phyloP scores from a whole-genome alignment of 2,888 invertebrate species.

The Thymelicus lineola region DNA sequence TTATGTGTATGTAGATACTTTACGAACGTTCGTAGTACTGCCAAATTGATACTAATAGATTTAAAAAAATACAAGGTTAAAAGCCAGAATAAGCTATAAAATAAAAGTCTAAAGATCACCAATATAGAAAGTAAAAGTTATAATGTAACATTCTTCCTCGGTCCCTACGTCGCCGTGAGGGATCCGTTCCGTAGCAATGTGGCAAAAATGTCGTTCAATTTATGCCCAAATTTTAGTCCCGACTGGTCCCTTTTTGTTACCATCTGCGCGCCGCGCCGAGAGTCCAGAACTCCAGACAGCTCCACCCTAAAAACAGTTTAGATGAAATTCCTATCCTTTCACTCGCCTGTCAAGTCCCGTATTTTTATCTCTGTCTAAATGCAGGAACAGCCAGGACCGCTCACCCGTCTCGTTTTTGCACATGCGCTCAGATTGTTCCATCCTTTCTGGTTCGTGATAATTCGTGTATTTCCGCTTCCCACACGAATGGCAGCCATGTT shows the following conservation, averaged over 20 bases:
- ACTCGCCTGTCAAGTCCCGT: slow-evolving; percentile 69
- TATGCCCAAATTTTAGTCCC: slow-evolving; percentile 79
- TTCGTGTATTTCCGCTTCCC: slow-evolving; percentile 84
- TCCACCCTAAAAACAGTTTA: slow-evolving; percentile 84
- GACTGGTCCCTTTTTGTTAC: slow-evolving; percentile 81
- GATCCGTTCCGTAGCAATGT: slow-evolving; percentile 55
- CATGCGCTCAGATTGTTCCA: slow-evolving; percentile 67
- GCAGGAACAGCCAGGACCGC: slow-evolving; percentile 73
- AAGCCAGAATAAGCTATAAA: background rate
- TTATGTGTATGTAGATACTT: too few species aligned
- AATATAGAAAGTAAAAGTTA: slow-evolving; percentile 29
- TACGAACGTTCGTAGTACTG: too few species aligned
- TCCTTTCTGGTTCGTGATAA: slow-evolving; percentile 79
- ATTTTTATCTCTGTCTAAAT: slow-evolving; percentile 74
- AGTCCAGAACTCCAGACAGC: slow-evolving; percentile 79
- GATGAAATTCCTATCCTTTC: slow-evolving; percentile 73
- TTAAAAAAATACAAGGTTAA: slow-evolving; percentile 5
- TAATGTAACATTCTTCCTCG: slow-evolving; percentile 17
- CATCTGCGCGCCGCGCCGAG: slow-evolving; percentile 78
- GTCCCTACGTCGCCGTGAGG: slow-evolving; percentile 55
- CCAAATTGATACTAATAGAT: background rate
- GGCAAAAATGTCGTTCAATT: slow-evolving; percentile 83
- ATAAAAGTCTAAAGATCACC: slow-evolving; percentile 4
- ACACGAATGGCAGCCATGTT: slow-evolving; percentile 82
- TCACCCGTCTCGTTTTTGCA: slow-evolving; percentile 78